phyloP scores from a whole-genome alignment of 2,888 invertebrate species.

The Noctua janthe region DNA sequence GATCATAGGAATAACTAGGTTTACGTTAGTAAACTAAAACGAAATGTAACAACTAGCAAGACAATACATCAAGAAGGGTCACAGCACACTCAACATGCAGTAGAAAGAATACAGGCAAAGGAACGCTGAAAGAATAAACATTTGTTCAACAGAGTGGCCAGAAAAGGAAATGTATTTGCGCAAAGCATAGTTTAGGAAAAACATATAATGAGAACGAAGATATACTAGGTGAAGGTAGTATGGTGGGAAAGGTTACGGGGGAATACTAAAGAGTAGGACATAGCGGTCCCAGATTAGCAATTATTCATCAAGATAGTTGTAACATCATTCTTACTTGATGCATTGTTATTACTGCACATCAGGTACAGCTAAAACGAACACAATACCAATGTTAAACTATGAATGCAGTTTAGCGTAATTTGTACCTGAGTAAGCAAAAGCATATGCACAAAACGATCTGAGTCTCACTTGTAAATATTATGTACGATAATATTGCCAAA shows the following conservation, averaged over 20 bases:
- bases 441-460: conserved; percentile 30
- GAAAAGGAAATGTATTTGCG: no score
- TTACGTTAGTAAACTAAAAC: no score
- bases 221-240: background rate
- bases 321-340: conserved; percentile 1
- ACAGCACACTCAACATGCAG: no score
- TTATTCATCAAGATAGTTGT: background rate
- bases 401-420: conserved; percentile 30
- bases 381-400: conserved; percentile 9
- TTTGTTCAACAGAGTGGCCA: no score
- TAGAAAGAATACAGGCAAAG: no score
- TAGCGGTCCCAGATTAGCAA: background rate
- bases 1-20: no score
- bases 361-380: conserved; percentile 17
- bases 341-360: background rate
- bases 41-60: no score
- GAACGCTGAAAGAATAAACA: background rate
- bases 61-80: no score
- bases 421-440: conserved; percentile 3
- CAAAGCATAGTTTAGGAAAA: background rate
- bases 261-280: background rate
- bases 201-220: background rate
- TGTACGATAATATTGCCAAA: background rate
- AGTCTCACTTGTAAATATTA: conserved; percentile 13
- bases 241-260: background rate